Base-by-base conservation (phyloP, 2,797 vertebrate species). In the Haliaeetus albicilla region DNA sequence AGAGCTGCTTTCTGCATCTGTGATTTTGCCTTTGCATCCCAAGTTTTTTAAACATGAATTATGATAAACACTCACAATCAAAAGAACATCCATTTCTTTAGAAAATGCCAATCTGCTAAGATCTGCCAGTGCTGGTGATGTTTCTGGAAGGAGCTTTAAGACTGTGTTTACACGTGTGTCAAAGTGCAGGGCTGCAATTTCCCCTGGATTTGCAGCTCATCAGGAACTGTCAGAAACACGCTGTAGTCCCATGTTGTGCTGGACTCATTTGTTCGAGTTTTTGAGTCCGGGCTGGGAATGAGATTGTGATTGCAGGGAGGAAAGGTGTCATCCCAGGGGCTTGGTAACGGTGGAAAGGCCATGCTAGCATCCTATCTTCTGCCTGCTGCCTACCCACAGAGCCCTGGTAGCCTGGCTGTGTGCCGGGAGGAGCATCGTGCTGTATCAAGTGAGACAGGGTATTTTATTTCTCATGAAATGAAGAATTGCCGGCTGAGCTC, bases 211-310 rank as follows among this genome's bases (percentile, higher is more conserved):
- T 64, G 41, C 64, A 37, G 73, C 79, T 84, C 43, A 5, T 39
- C 1, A 0, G 35, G 53, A 82, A 20, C 84, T 35, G 14, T 53
- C 54, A 25, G 51, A 13, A 73, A 28, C 1, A 0, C 30, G 23
- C 57, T 14, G 11, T 44, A 28, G 39, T 17, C 44, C 39, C 0
- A 0, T 8, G n/a, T 18, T 4, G 0, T 11, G 69, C 57, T 22
- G 64, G 44, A n/a, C 24, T 81, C 13, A 5, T 37, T 54, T 67
- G 33, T 70, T 84, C 0, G 1, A 70, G 74, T 5, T 67, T 80
- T 84, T 5, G 9, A 43, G 43, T 69, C 31, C 2, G 2, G 53
- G 4, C 17, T 37, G 23, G 60, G 65, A 31, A 53, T 30, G 79
- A 12, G 24, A 71, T 5, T 1, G 0, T 6, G 43, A 9, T 19